Evolutionary conservation across 2,797 vertebrate species (phyloP).

Genomic region (Hoplostethus mediterraneus): DNA sequence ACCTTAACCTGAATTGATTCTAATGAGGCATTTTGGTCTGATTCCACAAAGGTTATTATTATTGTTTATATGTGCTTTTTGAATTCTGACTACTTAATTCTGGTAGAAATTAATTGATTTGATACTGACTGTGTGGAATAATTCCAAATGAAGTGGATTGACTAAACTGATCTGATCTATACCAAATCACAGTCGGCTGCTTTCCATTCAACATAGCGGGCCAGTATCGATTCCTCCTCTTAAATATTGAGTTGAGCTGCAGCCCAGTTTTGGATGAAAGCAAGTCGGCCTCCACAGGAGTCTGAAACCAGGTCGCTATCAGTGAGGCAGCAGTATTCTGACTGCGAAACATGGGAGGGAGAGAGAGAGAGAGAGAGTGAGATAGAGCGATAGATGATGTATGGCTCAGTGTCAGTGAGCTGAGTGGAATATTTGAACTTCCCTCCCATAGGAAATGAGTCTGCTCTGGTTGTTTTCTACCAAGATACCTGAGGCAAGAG

Average conservation of each 20-base stretch:
- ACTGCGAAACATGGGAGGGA: not conserved
- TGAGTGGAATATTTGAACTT: constrained; percentile 26
- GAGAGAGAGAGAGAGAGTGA: not conserved
- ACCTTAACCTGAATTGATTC: too few species aligned
- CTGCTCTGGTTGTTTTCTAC: constrained; percentile 42
- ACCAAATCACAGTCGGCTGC: constrained; percentile 7
- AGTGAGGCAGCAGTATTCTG: constrained; percentile 31
- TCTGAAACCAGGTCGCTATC: constrained; percentile 47
- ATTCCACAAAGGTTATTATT: too few species aligned
- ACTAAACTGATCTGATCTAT: constrained; percentile 26
- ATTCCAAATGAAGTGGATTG: constrained; percentile 20
- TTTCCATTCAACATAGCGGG: constrained; percentile 35
- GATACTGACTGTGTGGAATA: not conserved
- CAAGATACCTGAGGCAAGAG: constrained; percentile 20
- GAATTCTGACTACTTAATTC: not conserved
- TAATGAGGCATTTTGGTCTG: too few species aligned
- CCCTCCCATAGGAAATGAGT: constrained; percentile 30
- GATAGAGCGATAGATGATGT: constrained; percentile 12
- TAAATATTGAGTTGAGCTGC: constrained; percentile 49
- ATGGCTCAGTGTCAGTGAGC: constrained; percentile 22
- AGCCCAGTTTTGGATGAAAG: constrained; percentile 45
- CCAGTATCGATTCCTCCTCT: constrained; percentile 33
- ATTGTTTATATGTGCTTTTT: constrained; percentile 14
- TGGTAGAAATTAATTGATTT: constrained; percentile 4
- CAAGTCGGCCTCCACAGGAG: constrained; percentile 31